Evolutionary conservation across 2,113 vertebrate species (phyloP), one percentile per base, ranked within the genome.

Genomic region (Crotophaga sulcirostris): DNA sequence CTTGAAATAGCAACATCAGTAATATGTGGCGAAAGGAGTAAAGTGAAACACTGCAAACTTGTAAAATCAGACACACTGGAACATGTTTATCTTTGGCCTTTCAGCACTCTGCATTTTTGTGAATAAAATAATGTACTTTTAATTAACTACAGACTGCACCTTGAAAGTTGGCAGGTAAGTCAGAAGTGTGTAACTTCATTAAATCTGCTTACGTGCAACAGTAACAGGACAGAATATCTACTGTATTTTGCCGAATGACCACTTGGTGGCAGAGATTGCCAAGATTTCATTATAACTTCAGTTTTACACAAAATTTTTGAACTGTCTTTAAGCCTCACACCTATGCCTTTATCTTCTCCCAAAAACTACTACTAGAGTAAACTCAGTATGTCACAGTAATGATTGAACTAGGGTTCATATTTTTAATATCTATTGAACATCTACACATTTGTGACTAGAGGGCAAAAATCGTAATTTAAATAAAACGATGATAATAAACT

Each of bases 201-300:
- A 55, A 47, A 51, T 20, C 13, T 55, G 31, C 10, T n/a, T 25
- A 13, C 1, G 24, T 4, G 16, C 9, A 76, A 42, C 24, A 42
- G 5, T 16, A 44, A 47, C n/a, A 69, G 59, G 13, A 38, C 25
- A 59, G 31, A 54, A 77, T 25, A 75, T 24, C 23, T 33, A 33
- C 1, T 95, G 97, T 45, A 93, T 5, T 2, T 23, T 91, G 38
- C 63, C 80, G 66, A 87, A 31, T 40, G 18, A 67, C 97, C 97
- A 96, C 97, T 93, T 93, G 97, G 95, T 95, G 97, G 97, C 97
- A 97, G 97, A 83, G 59, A 76, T 56, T 72, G 81, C 70, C 84
- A 97, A 88, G 56, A 62, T 85, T 96, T 93, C 62, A 42, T 78
- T 33, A 3, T 20, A 59, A 56, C 17, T 56, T 20, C 18, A 21